Evolutionary conservation across 2,888 invertebrate genomes (phyloP).

Genomic region (Cheilosia soror): DNA sequence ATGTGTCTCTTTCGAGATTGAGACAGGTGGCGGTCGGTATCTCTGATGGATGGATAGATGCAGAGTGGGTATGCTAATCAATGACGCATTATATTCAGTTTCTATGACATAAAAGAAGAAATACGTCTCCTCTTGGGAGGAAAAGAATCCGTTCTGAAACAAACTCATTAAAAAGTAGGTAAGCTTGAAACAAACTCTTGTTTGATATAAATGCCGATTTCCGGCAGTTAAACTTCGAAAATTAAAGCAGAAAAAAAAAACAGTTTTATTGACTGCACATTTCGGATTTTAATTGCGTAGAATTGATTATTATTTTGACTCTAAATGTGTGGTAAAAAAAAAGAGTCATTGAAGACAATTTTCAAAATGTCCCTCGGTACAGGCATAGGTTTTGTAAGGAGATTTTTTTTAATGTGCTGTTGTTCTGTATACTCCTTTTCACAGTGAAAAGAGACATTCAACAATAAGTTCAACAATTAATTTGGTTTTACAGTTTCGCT

Average conservation of each 20-base stretch:
- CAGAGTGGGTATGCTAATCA: slow-evolving; percentile 50
- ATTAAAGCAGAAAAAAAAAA: slow-evolving; percentile 13
- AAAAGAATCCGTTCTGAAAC: neutral
- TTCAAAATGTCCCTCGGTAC: no score
- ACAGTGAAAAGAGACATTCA: no score
- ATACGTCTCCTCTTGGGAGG: neutral
- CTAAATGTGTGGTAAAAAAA: no score
- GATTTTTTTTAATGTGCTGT: no score
- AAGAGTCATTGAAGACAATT: no score
- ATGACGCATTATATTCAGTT: slow-evolving; percentile 7
- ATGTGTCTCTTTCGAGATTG: neutral
- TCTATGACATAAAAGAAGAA: neutral
- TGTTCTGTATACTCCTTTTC: no score
- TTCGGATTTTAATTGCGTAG: neutral
- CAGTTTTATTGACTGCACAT: slow-evolving; percentile 30
- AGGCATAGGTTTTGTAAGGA: no score
- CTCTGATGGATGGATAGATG: slow-evolving; percentile 32
- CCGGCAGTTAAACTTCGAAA: slow-evolving; percentile 30
- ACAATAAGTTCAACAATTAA: no score
- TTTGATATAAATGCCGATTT: slow-evolving; percentile 34
- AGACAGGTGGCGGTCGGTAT: slow-evolving; percentile 64
- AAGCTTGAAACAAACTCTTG: slow-evolving; percentile 14
- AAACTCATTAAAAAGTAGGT: slow-evolving; percentile 14
- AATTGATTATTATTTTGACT: neutral
- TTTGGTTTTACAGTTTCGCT: no score